Conservation (phyloP, 2,113 vertebrate genomes). For the Tursiops truncatus region DNA sequence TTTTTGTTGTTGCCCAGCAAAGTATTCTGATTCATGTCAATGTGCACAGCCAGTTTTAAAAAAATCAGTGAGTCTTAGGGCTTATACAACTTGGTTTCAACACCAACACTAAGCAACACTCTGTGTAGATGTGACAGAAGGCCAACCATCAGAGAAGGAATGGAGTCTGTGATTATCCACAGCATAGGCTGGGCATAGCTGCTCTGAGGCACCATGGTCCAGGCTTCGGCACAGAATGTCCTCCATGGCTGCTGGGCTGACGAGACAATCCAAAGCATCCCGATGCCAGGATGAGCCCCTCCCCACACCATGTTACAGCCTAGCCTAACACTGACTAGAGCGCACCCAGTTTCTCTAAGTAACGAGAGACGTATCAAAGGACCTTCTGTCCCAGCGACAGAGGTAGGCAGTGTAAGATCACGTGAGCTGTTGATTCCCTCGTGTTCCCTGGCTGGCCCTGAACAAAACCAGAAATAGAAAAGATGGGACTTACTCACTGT, state of each 20-base stretch:
- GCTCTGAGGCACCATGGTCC: rapidly evolving
- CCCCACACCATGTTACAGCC: neutral
- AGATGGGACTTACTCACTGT: neutral
- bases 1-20: neutral
- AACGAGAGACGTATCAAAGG: neutral
- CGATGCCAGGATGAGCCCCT: neutral
- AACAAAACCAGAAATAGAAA: neutral
- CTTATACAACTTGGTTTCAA: neutral
- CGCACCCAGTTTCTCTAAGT: neutral
- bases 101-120: neutral
- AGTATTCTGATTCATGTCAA: neutral
- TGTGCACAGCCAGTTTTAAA: neutral
- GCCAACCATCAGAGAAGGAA: neutral
- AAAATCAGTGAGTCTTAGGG: neutral
- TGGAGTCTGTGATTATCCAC: rapidly evolving
- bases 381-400: neutral
- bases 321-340: too few relatives aligned
- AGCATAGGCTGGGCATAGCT: neutral
- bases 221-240: rapidly evolving
- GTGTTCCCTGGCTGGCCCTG: too few relatives aligned
- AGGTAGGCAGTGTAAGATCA: neutral
- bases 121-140: rapidly evolving
- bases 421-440: neutral
- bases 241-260: too few relatives aligned
- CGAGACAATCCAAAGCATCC: neutral